phyloP scores from a whole-genome alignment of 1,140 invertebrate species.

The Glomeris maerens region DNA sequence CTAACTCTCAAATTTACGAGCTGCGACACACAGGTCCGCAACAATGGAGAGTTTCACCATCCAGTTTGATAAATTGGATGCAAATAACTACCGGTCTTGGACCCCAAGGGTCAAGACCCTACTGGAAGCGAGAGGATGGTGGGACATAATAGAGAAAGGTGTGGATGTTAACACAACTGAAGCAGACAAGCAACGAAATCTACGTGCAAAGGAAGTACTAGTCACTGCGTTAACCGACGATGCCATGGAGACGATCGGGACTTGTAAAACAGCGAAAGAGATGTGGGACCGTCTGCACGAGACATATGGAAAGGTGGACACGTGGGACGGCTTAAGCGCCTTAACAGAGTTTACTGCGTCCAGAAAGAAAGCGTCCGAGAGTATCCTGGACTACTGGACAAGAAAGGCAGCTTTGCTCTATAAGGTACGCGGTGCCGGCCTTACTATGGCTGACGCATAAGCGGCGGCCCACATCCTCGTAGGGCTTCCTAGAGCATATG shows the following conservation, averaged over 20 bases:
- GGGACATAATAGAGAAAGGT: constrained; percentile 3
- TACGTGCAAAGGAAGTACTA: background rate
- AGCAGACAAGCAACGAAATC: background rate
- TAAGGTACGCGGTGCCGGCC: too few species aligned
- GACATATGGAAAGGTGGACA: constrained; percentile 1
- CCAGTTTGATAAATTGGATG: constrained; percentile 2
- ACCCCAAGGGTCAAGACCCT: background rate
- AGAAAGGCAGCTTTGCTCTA: too few species aligned
- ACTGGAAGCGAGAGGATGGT: background rate
- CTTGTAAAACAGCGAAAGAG: background rate
- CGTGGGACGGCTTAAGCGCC: background rate
- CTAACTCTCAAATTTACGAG: too few species aligned
- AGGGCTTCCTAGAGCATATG: too few species aligned
- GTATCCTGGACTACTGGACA: too few species aligned
- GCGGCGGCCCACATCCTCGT: too few species aligned
- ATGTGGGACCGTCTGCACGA: background rate
- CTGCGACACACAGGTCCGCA: too few species aligned
- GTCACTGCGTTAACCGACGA: background rate
- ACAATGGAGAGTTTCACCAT: too few species aligned
- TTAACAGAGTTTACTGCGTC: too few species aligned
- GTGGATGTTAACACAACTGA: background rate
- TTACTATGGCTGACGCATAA: too few species aligned
- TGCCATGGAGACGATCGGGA: constrained; percentile 1
- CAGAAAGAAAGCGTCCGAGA: too few species aligned
- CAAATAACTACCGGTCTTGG: constrained; percentile 1